Conservation (phyloP, 1,140 invertebrate species). For the Drosophila miranda region DNA sequence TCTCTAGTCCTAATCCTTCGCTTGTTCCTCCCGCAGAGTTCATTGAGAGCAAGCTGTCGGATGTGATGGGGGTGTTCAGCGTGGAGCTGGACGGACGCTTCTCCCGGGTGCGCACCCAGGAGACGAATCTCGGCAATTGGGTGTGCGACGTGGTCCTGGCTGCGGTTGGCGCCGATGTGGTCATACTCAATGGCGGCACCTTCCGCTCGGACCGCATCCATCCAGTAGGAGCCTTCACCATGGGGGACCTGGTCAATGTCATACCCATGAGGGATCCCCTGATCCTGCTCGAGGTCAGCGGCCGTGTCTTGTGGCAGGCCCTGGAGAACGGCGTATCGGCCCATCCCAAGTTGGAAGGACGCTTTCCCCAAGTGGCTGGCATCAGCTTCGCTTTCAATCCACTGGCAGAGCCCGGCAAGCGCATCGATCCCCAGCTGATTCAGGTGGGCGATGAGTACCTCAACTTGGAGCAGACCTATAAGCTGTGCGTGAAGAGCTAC, state of each 20-base stretch:
- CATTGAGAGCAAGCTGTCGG: slow-evolving; percentile 91
- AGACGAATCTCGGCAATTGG: slow-evolving; percentile 96
- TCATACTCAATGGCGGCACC: slow-evolving; percentile 94
- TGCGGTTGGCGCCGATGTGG: slow-evolving; percentile 91
- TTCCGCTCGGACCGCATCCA: slow-evolving; percentile 85
- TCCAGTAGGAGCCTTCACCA: slow-evolving; percentile 90
- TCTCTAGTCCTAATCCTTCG: background rate
- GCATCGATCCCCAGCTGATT: slow-evolving; percentile 89
- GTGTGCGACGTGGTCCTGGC: slow-evolving; percentile 93
- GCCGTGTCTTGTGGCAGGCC: slow-evolving; percentile 87
- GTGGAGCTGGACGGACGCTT: slow-evolving; percentile 94
- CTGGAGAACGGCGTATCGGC: slow-evolving; percentile 90
- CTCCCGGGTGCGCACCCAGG: slow-evolving; percentile 88
- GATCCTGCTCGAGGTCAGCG: slow-evolving; percentile 87
- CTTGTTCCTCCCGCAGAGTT: slow-evolving; percentile 84
- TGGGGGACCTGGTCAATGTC: slow-evolving; percentile 91
- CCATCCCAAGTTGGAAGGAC: slow-evolving; percentile 91
- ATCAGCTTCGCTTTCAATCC: slow-evolving; percentile 94
- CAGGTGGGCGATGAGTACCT: slow-evolving; percentile 93
- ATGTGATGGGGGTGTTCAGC: slow-evolving; percentile 90
- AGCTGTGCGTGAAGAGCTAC: slow-evolving; percentile 92
- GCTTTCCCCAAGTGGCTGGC: slow-evolving; percentile 91
- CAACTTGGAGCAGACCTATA: slow-evolving; percentile 88
- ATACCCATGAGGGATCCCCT: slow-evolving; percentile 93
- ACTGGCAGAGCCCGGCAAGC: slow-evolving; percentile 85